Evolutionary conservation across 2,113 vertebrate genomes (phyloP).

Genomic region (Alaudala cheleensis): DNA sequence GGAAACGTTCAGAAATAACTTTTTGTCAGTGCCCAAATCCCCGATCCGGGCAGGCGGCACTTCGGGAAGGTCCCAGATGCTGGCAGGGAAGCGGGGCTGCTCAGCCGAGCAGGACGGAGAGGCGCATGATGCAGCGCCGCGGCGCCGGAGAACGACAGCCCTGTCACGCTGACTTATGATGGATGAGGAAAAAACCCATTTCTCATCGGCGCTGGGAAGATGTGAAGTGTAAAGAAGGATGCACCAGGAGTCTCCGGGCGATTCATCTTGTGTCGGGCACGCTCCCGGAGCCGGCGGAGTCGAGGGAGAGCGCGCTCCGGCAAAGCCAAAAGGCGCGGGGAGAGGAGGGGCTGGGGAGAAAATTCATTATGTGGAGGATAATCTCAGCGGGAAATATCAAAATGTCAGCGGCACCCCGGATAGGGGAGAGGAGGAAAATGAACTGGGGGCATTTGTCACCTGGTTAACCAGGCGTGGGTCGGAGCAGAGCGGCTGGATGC

Average conservation of each 20-base stretch:
- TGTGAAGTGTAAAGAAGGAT: constrained; percentile 75
- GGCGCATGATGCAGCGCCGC: neutral
- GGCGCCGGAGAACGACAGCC: constrained; percentile 46
- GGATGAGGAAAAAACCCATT: constrained; percentile 76
- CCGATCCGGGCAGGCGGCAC: neutral
- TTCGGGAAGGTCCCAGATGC: constrained; percentile 37
- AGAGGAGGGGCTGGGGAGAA: neutral
- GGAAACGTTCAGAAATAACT: neutral
- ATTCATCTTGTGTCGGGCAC: constrained; percentile 65
- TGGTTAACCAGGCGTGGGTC: constrained; percentile 60
- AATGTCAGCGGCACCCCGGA: constrained; percentile 64
- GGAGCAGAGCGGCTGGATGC: neutral
- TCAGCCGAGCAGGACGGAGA: constrained; percentile 18
- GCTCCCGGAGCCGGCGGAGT: neutral
- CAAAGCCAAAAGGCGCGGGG: neutral
- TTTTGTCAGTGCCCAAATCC: neutral
- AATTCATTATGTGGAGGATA: constrained; percentile 71
- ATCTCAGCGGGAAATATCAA: constrained; percentile 68
- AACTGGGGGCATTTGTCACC: constrained; percentile 62
- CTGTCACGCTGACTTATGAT: constrained; percentile 75
- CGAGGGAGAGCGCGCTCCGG: neutral
- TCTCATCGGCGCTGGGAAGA: constrained; percentile 64
- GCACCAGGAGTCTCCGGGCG: constrained; percentile 48
- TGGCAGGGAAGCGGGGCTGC: neutral
- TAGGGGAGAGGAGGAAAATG: neutral